Evolutionary conservation across 2,113 vertebrate genomes (phyloP), one percentile per base, ranked within the genome.

Genomic region (Columbina picui): DNA sequence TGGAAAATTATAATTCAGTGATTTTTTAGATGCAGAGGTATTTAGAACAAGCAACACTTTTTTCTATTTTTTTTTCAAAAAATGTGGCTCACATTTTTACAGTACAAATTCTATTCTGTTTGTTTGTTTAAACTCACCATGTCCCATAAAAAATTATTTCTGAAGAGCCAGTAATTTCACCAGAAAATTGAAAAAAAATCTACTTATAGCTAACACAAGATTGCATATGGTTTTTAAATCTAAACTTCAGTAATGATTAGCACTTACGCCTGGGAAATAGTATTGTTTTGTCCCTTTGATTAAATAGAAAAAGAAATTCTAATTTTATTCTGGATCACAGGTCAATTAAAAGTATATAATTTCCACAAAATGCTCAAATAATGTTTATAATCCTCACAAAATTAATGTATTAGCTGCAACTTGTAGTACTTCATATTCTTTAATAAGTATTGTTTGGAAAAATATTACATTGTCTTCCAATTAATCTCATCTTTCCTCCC

Each of bases 1-100:
- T 32, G 4, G n/a, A 56, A 79, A 83, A 27, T 6, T 0, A 4
- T 5, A 59, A 56, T n/a, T 11, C 6, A 57, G 9, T 3, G 5
- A 23, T 21, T 39, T 63, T 73, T 63, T 41, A 39, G 41, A 71
- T 60, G 6, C 5, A 49, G 53, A 16, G 4, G 9, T 29, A 52
- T n/a, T 63, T 63, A 57, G 23, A 59, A 21, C 14, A 16, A 69
- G 14, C 21, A 59, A 32, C 3, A 53, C 12, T 36, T 36, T 2
- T 34, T 39, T 80, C n/a, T n/a, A n/a, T 43, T 43, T 43, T 45
- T 59, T 74, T 56, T 38, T 3, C 8, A 12, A 63, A 38, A 69
- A 76, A 25, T 20, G 18, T 50, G 9, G 8, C 2, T 23, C 9
- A 67, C 3, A 32, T 0, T 26, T 85, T 79, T 49, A 27, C 10